Evolutionary conservation across 2,797 vertebrate genomes (phyloP).

Genomic region (Masticophis lateralis): DNA sequence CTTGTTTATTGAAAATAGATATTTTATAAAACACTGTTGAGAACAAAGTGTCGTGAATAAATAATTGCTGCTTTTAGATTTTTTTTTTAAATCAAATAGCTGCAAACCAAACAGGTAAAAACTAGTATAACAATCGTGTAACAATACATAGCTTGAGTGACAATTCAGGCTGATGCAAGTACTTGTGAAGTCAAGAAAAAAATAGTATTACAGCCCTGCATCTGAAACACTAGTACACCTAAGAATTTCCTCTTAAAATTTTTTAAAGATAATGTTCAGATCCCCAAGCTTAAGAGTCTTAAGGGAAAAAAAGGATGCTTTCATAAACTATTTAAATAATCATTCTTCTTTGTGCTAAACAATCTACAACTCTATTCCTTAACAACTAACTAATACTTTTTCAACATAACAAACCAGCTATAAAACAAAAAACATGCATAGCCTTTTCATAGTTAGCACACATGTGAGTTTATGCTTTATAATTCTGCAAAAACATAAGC

Average conservation of each 20-base stretch:
- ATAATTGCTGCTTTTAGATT: slow-evolving; percentile 54
- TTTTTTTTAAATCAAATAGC: slow-evolving; percentile 59
- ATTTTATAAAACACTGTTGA: slow-evolving; percentile 66
- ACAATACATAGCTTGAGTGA: slow-evolving; percentile 54
- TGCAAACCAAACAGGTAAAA: slow-evolving; percentile 70
- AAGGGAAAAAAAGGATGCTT: slow-evolving; percentile 50
- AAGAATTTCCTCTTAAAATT: slow-evolving; percentile 14
- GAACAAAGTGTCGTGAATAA: slow-evolving; percentile 71
- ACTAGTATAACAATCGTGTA: slow-evolving; percentile 55
- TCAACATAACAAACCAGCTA: slow-evolving; percentile 61
- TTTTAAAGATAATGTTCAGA: slow-evolving; percentile 48
- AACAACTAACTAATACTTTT: slow-evolving; percentile 49
- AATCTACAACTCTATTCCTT: slow-evolving; percentile 46
- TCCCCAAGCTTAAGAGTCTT: slow-evolving; percentile 26
- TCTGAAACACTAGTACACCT: slow-evolving; percentile 60
- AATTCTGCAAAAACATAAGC: background rate
- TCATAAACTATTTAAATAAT: slow-evolving; percentile 67
- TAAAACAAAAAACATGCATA: slow-evolving; percentile 59
- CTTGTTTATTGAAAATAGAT: slow-evolving; percentile 72
- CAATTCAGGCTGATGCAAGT: slow-evolving; percentile 56
- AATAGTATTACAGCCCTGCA: slow-evolving; percentile 51
- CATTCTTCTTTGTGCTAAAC: slow-evolving; percentile 55
- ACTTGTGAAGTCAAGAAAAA: slow-evolving; percentile 41
- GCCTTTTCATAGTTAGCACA: slow-evolving; percentile 34
- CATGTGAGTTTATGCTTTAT: slow-evolving; percentile 19